Percentiles rank a stretch among this genome's conserved stretches.
These are phyloP conservation scores for Muscina levida DNA, from an alignment of 2,888 invertebrate species.

Conservation along the genomic window DNA sequence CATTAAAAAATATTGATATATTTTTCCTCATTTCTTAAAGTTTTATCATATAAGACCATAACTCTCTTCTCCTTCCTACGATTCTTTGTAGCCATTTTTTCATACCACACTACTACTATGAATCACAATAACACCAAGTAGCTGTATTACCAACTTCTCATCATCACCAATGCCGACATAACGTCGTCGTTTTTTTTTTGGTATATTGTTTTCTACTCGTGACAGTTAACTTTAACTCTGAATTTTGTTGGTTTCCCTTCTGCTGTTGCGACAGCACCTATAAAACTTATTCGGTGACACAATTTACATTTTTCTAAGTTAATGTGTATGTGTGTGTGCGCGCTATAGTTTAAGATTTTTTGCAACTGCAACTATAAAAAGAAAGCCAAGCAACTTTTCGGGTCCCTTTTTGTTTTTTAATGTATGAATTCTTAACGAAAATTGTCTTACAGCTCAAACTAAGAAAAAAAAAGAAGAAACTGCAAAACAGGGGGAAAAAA, in stretches of 20 bases:
- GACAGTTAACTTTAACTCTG: slow-evolving; percentile 40
- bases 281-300: slow-evolving; percentile 50
- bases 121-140: slow-evolving; percentile 32
- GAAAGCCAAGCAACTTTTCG: too few relatives aligned
- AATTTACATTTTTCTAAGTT: slow-evolving; percentile 39
- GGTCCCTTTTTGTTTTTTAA: slow-evolving; percentile 37
- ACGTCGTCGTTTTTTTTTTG: too few relatives aligned
- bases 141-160: slow-evolving; percentile 31
- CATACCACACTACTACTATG: too few relatives aligned
- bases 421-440: slow-evolving; percentile 53
- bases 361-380: slow-evolving; percentile 9
- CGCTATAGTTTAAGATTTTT: too few relatives aligned
- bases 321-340: too few relatives aligned
- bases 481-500: not conserved
- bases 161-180: not conserved
- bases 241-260: slow-evolving; percentile 24
- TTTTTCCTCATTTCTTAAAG: too few relatives aligned
- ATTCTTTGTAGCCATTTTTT: too few relatives aligned
- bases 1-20: too few relatives aligned
- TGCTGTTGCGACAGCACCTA: slow-evolving; percentile 51
- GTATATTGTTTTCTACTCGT: slow-evolving; percentile 4
- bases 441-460: not conserved
- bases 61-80: too few relatives aligned
- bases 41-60: too few relatives aligned
- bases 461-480: not conserved